Percentiles rank a stretch among this genome's conserved stretches.
Evolutionary conservation across 2,888 invertebrate species (phyloP).

Genomic region (Trissoscelio sp.): DNA sequence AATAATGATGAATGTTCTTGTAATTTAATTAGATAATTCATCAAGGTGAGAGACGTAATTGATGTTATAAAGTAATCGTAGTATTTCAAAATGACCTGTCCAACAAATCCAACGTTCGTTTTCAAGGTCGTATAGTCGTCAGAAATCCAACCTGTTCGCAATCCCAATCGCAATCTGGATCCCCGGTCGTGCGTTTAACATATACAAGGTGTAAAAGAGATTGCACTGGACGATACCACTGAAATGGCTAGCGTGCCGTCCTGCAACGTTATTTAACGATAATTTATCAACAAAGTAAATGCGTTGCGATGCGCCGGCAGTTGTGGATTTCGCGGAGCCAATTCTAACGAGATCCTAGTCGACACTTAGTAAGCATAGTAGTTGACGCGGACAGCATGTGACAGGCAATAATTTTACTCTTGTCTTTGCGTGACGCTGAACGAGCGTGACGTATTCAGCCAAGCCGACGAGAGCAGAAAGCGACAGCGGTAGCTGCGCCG

Average conservation of each 20-base stretch:
- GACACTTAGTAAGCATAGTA: slow-evolving; percentile 63
- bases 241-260: slow-evolving; percentile 34
- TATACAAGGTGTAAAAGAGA: slow-evolving; percentile 60
- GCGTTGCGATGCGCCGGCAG: slow-evolving; percentile 22
- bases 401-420: slow-evolving; percentile 67
- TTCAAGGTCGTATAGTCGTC: slow-evolving; percentile 35
- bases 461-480: slow-evolving; percentile 56
- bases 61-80: slow-evolving; percentile 25
- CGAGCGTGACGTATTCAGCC: slow-evolving; percentile 59
- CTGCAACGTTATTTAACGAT: slow-evolving; percentile 37
- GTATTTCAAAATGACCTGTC: slow-evolving; percentile 14
- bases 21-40: slow-evolving; percentile 34
- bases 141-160: slow-evolving; percentile 53
- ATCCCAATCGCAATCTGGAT: slow-evolving; percentile 51
- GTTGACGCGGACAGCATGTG: slow-evolving; percentile 55
- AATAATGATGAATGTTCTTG: slow-evolving; percentile 23
- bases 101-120: slow-evolving; percentile 22
- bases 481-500: slow-evolving; percentile 56
- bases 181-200: slow-evolving; percentile 47
- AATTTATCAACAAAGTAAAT: slow-evolving; percentile 61
- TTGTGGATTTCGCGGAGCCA: slow-evolving; percentile 31
- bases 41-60: slow-evolving; percentile 14
- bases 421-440: slow-evolving; percentile 69
- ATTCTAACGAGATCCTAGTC: slow-evolving; percentile 59
- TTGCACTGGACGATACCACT: slow-evolving; percentile 39